A percentile compares a stretch with the other conserved stretches of the same genome.
These are phyloP conservation scores for Passer domesticus DNA, from an alignment of 2,113 vertebrate genomes.

Conservation along the genomic window DNA sequence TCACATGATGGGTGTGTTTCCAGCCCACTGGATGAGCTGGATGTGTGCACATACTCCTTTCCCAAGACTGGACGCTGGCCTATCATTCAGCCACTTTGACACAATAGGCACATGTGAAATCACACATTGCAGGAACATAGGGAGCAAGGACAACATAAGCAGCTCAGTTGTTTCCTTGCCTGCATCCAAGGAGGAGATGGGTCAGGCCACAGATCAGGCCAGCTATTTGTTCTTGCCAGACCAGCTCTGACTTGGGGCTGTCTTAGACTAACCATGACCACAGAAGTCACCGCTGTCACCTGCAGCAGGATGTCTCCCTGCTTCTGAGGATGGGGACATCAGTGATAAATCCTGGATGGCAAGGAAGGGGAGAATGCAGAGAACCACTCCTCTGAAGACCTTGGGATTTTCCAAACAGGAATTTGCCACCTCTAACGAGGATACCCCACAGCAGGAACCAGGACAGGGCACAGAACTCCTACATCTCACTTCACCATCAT, in stretches of 20 bases:
- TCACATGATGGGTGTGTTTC: background rate
- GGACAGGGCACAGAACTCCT: background rate
- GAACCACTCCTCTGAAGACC: background rate
- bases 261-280: background rate
- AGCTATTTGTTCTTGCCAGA: background rate
- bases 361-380: background rate
- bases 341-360: accelerated
- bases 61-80: background rate
- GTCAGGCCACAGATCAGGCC: background rate
- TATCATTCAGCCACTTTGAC: background rate
- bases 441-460: background rate
- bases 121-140: accelerated
- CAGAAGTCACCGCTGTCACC: background rate
- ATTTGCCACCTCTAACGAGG: accelerated
- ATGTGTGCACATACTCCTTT: background rate
- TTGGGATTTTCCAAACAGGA: background rate
- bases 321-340: background rate
- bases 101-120: background rate
- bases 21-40: background rate
- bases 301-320: background rate
- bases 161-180: background rate
- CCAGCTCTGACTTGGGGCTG: background rate
- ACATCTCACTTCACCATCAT: accelerated
- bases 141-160: background rate
- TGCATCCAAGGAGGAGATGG: background rate